A percentile compares a stretch with the other conserved stretches of the same genome.
Evolutionary conservation across 2,113 vertebrate species (phyloP).

Genomic region (Dipodomys ordii): DNA sequence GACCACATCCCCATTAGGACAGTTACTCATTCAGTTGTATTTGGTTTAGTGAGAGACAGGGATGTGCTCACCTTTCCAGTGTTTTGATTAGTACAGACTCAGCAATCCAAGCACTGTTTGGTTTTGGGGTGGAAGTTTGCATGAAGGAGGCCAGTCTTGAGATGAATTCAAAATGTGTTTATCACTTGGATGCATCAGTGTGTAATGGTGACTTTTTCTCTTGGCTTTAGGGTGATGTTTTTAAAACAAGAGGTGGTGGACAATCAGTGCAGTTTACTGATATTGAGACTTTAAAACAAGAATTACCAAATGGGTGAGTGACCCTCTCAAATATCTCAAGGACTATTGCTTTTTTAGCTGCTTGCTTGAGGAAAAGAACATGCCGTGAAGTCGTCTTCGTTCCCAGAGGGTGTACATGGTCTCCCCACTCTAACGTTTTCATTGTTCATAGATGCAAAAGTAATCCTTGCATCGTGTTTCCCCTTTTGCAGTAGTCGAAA

Average conservation of each 20-base stretch:
- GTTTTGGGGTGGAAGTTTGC: slow-evolving; percentile 36
- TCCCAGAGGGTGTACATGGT: neutral
- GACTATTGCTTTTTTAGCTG: neutral
- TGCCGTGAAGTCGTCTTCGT: neutral
- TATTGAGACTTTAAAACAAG: slow-evolving; percentile 95
- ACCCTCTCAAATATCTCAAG: neutral
- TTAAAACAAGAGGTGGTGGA: slow-evolving; percentile 94
- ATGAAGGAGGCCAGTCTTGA: neutral
- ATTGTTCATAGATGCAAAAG: slow-evolving; percentile 13
- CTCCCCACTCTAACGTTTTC: slow-evolving; percentile 22
- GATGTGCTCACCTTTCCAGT: neutral
- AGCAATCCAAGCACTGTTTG: slow-evolving; percentile 8
- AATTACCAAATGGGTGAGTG: slow-evolving; percentile 87
- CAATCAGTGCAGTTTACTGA: slow-evolving; percentile 97
- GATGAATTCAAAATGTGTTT: slow-evolving; percentile 36
- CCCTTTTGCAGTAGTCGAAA: slow-evolving; percentile 87
- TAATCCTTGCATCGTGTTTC: neutral
- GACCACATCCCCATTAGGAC: neutral
- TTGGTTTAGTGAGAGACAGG: neutral
- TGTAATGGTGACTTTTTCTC: slow-evolving; percentile 57
- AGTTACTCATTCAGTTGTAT: slow-evolving; percentile 5
- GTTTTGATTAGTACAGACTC: neutral
- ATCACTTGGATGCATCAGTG: neutral
- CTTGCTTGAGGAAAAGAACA: neutral
- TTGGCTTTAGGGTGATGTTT: slow-evolving; percentile 93